Evolutionary conservation across 2,797 vertebrate species (phyloP).

Genomic region (Sitta carolinensis): DNA sequence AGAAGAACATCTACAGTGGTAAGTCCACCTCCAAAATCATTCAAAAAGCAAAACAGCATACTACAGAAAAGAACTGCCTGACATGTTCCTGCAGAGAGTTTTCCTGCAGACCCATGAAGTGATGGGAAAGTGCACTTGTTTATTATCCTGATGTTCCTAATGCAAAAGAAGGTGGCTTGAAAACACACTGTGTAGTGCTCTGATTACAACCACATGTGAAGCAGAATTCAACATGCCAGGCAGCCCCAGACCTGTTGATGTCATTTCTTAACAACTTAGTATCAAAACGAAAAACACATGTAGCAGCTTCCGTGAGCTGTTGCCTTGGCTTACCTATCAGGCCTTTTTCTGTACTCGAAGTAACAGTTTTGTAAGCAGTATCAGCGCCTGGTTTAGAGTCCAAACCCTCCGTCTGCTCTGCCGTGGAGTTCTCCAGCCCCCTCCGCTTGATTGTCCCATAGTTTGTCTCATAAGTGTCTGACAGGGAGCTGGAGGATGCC

Average conservation of each 20-base stretch:
- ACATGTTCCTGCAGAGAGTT: neutral
- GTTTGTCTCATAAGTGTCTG: constrained; percentile 87
- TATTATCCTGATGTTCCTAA: neutral
- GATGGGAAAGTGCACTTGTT: neutral
- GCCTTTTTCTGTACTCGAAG: constrained; percentile 94
- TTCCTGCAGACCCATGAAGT: neutral
- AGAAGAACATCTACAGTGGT: neutral
- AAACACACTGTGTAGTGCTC: neutral
- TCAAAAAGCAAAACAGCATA: neutral
- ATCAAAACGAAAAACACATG: constrained; percentile 28
- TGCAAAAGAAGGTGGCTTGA: neutral
- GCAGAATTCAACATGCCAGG: constrained; percentile 39
- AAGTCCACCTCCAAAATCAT: neutral
- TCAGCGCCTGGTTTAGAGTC: constrained; percentile 79
- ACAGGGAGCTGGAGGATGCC: constrained; percentile 89
- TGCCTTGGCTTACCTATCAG: constrained; percentile 91
- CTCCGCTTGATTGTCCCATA: constrained; percentile 88
- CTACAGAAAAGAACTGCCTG: neutral
- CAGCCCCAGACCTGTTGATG: constrained; percentile 41
- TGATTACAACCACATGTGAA: constrained; percentile 1
- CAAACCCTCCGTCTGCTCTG: constrained; percentile 63
- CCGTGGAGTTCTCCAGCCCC: constrained; percentile 73
- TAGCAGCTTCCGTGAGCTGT: neutral
- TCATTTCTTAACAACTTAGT: constrained; percentile 7
- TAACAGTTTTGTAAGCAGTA: constrained; percentile 91